Percentiles rank a stretch among this genome's conserved stretches.
Conservation (phyloP, 2,888 invertebrate species). For the Nasonia oneida region DNA sequence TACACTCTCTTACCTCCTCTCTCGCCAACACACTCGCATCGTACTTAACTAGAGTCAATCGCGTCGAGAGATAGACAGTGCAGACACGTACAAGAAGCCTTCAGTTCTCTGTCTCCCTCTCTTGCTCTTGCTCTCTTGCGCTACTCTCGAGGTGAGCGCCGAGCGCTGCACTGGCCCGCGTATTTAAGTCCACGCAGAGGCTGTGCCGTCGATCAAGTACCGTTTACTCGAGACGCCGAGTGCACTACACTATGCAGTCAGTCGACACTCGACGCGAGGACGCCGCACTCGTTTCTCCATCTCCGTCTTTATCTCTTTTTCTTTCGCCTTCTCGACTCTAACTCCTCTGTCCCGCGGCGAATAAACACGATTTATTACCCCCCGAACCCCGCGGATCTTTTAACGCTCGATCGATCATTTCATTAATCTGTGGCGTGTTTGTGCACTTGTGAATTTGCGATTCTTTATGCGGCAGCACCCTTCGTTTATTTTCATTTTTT, state of each 20-base stretch:
- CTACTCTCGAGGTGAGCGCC: neutral
- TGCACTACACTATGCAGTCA: slow-evolving; percentile 26
- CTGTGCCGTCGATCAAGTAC: slow-evolving; percentile 59
- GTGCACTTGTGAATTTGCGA: neutral
- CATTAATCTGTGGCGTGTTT: slow-evolving; percentile 53
- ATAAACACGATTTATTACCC: slow-evolving; percentile 60
- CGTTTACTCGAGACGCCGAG: slow-evolving; percentile 50
- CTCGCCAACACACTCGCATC: slow-evolving; percentile 52
- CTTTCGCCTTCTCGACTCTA: slow-evolving; percentile 6
- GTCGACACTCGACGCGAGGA: slow-evolving; percentile 37
- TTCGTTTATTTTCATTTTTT: slow-evolving; percentile 10
- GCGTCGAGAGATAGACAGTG: slow-evolving; percentile 62
- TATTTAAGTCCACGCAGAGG: slow-evolving; percentile 54
- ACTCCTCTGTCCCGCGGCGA: slow-evolving; percentile 37
- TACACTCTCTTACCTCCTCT: slow-evolving; percentile 56
- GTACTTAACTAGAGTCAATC: slow-evolving; percentile 64
- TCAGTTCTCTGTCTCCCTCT: slow-evolving; percentile 29
- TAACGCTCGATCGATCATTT: slow-evolving; percentile 60
- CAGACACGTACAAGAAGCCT: slow-evolving; percentile 53
- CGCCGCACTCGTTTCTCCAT: slow-evolving; percentile 33
- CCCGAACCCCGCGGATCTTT: slow-evolving; percentile 41
- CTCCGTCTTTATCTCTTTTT: neutral
- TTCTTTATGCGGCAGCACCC: neutral
- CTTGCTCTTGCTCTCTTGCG: neutral
- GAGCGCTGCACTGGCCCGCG: slow-evolving; percentile 13